Percentiles rank a stretch among this genome's conserved stretches.
Conservation (phyloP, 2,113 vertebrate genomes). For the Chaenogobius annularis region DNA sequence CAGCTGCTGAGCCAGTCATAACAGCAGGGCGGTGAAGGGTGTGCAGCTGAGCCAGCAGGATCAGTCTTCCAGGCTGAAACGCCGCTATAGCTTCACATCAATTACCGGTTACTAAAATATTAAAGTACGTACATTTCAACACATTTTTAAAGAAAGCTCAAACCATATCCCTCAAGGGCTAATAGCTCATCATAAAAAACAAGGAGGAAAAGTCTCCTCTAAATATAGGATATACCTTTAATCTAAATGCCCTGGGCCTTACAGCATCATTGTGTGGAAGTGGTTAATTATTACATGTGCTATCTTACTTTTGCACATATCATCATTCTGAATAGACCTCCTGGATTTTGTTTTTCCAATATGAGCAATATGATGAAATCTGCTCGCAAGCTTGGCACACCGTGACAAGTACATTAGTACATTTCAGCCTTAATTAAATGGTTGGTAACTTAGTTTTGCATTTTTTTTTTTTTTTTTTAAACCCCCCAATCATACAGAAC, state of each 20-base stretch:
- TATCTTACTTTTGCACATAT: constrained; percentile 2
- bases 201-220: neutral
- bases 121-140: too few species aligned
- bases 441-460: neutral
- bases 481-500: neutral
- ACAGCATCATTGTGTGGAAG: neutral
- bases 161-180: neutral
- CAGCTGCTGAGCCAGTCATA: too few species aligned
- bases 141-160: too few species aligned
- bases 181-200: neutral
- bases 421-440: constrained; percentile 9
- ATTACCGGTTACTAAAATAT: too few species aligned
- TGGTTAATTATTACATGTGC: neutral
- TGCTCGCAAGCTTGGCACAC: neutral
- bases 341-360: neutral
- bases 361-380: constrained; percentile 10
- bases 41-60: too few species aligned
- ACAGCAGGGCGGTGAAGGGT: too few species aligned
- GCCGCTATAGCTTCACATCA: too few species aligned
- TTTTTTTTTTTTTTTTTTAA: too few species aligned
- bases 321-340: constrained; percentile 1
- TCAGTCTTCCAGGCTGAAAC: too few species aligned
- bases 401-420: constrained; percentile 8
- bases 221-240: neutral
- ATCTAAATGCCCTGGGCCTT: neutral